Evolutionary conservation across 2,888 invertebrate species (phyloP).

Genomic region (Pterostichus niger): DNA sequence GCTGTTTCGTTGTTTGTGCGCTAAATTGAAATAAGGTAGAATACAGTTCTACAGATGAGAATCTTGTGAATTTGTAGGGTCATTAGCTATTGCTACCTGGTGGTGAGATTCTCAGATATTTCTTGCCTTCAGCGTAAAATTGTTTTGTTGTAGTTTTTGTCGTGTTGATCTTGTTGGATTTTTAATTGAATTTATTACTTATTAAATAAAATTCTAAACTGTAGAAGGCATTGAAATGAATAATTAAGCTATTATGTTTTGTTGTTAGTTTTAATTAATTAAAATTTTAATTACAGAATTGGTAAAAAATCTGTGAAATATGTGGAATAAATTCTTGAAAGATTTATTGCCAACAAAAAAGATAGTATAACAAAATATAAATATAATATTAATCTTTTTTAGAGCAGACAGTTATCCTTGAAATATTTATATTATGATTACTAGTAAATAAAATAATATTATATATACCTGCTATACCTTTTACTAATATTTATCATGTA

Average conservation of each 20-base stretch:
- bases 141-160: background rate
- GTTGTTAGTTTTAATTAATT: constrained; percentile 2
- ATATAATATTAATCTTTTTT: constrained; percentile 22
- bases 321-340: constrained; percentile 16
- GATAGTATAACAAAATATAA: background rate
- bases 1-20: constrained; percentile 54
- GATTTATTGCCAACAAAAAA: background rate
- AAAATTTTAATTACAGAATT: background rate
- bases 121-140: constrained; percentile 17
- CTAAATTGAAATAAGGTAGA: constrained; percentile 56
- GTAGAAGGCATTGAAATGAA: background rate
- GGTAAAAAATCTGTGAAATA: constrained; percentile 17
- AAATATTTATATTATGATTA: constrained; percentile 55
- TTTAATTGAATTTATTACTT: constrained; percentile 52
- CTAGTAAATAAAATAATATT: constrained; percentile 40
- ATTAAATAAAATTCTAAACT: constrained; percentile 20
- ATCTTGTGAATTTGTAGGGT: constrained; percentile 47
- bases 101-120: constrained; percentile 49
- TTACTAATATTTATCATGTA: constrained; percentile 27
- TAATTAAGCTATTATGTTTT: too few relatives aligned
- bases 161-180: background rate
- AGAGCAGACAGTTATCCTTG: constrained; percentile 46
- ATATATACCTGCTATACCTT: background rate
- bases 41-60: constrained; percentile 20
- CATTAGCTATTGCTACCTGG: constrained; percentile 43